Evolutionary conservation across 2,113 vertebrate species (phyloP).

Genomic region (Hyaena hyaena): DNA sequence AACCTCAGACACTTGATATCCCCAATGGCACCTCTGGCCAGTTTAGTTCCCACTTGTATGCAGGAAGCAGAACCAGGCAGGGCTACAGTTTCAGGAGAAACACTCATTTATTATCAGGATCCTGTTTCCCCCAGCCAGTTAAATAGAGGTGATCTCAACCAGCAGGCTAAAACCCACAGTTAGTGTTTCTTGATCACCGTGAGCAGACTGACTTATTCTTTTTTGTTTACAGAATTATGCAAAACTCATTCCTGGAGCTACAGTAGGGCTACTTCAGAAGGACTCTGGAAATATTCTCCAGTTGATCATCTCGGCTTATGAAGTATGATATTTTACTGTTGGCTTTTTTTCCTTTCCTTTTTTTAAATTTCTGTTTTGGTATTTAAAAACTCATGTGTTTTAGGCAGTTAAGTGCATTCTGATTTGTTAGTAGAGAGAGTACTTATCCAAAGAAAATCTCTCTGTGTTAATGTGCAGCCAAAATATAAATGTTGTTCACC

Average conservation of each 20-base stretch:
- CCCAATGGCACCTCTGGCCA: background rate
- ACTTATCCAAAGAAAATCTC: conserved; percentile 1
- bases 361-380: background rate
- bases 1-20: background rate
- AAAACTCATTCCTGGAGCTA: conserved; percentile 96
- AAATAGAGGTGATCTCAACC: background rate
- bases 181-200: background rate
- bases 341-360: background rate
- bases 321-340: conserved; percentile 86
- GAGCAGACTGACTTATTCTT: conserved; percentile 19
- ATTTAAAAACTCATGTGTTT: conserved; percentile 50
- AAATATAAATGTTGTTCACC: conserved; percentile 44
- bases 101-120: background rate
- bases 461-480: background rate
- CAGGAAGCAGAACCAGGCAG: background rate
- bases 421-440: background rate
- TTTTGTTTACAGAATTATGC: conserved; percentile 93
- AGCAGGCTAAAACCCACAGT: background rate
- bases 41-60: background rate
- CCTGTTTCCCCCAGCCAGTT: background rate
- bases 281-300: conserved; percentile 97
- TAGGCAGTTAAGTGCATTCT: background rate
- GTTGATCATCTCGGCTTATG: conserved; percentile 95
- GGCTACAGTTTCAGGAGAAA: background rate
- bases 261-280: conserved; percentile 90